Evolutionary conservation across 2,888 invertebrate genomes (phyloP).

Genomic region (Mesoligia furuncula): DNA sequence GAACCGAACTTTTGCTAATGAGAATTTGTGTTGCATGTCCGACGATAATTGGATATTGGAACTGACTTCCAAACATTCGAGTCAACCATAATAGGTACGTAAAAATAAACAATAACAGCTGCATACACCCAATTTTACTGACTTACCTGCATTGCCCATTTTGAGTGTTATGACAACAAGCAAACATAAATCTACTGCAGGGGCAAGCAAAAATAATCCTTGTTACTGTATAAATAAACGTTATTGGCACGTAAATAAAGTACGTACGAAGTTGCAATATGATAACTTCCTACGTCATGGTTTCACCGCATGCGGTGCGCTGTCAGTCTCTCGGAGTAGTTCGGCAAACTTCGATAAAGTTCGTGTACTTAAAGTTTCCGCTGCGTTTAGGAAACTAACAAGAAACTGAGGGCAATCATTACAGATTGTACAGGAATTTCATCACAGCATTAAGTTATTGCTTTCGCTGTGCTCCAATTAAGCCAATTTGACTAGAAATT

Average conservation of each 20-base stretch:
- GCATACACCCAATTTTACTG: constrained; percentile 59
- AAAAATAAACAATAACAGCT: constrained; percentile 63
- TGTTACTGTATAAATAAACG: constrained; percentile 16
- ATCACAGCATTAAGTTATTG: constrained; percentile 21
- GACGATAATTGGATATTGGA: constrained; percentile 41
- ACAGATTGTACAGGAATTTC: constrained; percentile 46
- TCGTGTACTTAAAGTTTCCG: constrained; percentile 57
- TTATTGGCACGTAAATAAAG: constrained; percentile 21
- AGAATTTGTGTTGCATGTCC: constrained; percentile 42
- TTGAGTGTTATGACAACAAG: constrained; percentile 56
- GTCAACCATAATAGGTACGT: constrained; percentile 56
- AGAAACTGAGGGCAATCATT: constrained; percentile 58
- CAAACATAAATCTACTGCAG: constrained; percentile 32
- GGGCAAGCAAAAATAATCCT: constrained; percentile 37
- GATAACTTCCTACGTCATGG: constrained; percentile 65
- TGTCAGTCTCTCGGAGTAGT: constrained; percentile 64
- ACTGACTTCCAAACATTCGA: constrained; percentile 26
- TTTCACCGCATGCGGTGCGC: constrained; percentile 63
- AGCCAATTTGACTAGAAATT: constrained; percentile 1
- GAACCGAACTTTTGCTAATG: constrained; percentile 23
- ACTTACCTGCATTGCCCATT: constrained; percentile 74
- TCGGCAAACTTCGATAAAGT: constrained; percentile 66
- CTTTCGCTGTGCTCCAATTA: constrained; percentile 7
- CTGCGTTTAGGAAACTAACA: constrained; percentile 55
- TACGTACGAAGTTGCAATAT: constrained; percentile 61